phyloP scores from a whole-genome alignment of 2,888 invertebrate genomes.

The Sinopyrophorus schimmeli region DNA sequence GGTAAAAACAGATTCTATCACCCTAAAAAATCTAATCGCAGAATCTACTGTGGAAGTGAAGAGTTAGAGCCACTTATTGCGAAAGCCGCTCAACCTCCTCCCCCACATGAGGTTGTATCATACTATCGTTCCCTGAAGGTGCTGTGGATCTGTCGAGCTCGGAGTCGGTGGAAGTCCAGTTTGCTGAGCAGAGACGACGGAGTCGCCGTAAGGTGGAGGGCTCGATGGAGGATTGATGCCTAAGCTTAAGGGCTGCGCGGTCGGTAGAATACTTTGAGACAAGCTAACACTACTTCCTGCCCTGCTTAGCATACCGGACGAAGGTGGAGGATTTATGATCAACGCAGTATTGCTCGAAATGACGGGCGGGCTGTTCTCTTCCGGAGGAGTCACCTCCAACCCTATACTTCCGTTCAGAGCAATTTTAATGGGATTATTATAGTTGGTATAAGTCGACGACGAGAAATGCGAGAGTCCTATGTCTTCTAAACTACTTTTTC shows the following conservation, averaged over 20 bases:
- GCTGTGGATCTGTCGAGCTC: constrained; percentile 67
- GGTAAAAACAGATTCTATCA: too few relatives aligned
- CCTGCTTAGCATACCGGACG: constrained; percentile 46
- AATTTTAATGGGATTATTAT: constrained; percentile 78
- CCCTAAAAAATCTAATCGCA: constrained; percentile 22
- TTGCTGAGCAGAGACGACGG: constrained; percentile 58
- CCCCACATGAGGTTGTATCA: constrained; percentile 95
- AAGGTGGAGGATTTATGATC: constrained; percentile 56
- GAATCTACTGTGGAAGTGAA: constrained; percentile 50
- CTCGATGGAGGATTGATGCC: constrained; percentile 47
- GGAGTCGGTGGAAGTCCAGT: constrained; percentile 56
- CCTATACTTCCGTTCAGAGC: constrained; percentile 86
- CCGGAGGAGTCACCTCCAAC: constrained; percentile 67
- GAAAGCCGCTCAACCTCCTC: constrained; percentile 79
- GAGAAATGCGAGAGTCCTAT: constrained; percentile 82
- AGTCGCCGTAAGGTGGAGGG: constrained; percentile 41
- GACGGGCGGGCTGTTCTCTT: constrained; percentile 61
- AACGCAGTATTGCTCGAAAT: constrained; percentile 60
- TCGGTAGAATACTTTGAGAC: constrained; percentile 45
- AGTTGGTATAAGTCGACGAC: constrained; percentile 60
- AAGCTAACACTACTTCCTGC: constrained; percentile 50
- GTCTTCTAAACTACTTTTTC: constrained; percentile 85
- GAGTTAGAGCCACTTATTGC: constrained; percentile 74
- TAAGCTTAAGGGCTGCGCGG: constrained; percentile 43
- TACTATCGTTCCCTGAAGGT: constrained; percentile 89